Evolutionary conservation across 2,797 vertebrate genomes (phyloP).

Genomic region (Sebastiscus albofasciatus): DNA sequence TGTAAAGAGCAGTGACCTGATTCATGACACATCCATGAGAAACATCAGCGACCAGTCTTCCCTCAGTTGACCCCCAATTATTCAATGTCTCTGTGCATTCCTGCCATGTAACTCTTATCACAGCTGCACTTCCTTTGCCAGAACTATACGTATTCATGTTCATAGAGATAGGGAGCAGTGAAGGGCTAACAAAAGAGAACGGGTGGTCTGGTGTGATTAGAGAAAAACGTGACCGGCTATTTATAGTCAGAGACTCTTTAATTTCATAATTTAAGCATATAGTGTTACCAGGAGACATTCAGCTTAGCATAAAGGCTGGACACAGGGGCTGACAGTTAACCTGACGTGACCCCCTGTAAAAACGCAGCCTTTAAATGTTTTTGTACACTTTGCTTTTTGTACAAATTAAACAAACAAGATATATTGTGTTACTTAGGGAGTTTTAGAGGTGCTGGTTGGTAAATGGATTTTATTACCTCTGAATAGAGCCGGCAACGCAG

Average conservation of each 20-base stretch:
- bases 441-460: too few species aligned
- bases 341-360: too few species aligned
- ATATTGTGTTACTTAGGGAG: too few species aligned
- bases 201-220: slow-evolving; percentile 32
- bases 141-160: slow-evolving; percentile 41
- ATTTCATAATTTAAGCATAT: background rate
- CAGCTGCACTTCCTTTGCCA: slow-evolving; percentile 42
- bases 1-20: slow-evolving; percentile 19
- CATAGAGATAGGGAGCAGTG: slow-evolving; percentile 20
- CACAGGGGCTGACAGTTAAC: too few species aligned
- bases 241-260: background rate
- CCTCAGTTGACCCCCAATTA: slow-evolving; percentile 40
- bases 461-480: too few species aligned
- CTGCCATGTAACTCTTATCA: slow-evolving; percentile 46
- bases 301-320: too few species aligned
- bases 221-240: slow-evolving; percentile 9
- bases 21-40: slow-evolving; percentile 47
- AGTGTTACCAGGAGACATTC: background rate
- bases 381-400: too few species aligned
- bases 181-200: slow-evolving; percentile 39
- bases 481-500: too few species aligned
- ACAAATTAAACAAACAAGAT: too few species aligned
- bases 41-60: slow-evolving; percentile 30
- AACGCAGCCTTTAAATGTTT: rapidly evolving
- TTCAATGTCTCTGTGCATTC: slow-evolving; percentile 35